Base-by-base conservation (phyloP, 2,888 invertebrate genomes). In the Cheilosia vulpina region DNA sequence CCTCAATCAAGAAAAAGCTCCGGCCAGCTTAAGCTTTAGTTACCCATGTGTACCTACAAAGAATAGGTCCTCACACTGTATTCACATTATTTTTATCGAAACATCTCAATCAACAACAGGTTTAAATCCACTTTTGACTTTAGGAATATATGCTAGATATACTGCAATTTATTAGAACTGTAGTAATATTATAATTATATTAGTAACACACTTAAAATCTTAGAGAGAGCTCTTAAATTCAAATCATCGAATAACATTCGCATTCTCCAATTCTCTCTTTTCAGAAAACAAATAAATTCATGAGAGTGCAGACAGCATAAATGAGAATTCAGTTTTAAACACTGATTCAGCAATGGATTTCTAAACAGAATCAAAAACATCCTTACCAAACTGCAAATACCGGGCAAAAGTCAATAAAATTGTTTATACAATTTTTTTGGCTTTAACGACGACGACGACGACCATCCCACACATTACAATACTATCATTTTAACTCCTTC, bases 261-360 rank as follows among this genome's bases (percentile, higher is more conserved):
- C 15, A 21, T 52, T 24, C 3, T n/a, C 45, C 3, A 66, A 55
- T 41, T 41, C 15, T 80, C 9, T 72, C 15, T 38, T 81, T 85
- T 57, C 17, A 85, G 85, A 81, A 85, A 81, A 85, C 81, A 81
- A 85, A 76, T 81, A 62, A 80, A 76, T 81, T 77, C 69, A 85
- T 85, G 81, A 76, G 85, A 85, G 85, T 81, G 80, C 80, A 76
- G 76, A 72, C 55, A 71, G 45, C 68, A 57, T 58, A 78, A 69
- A 84, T 73, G 68, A 72, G 76, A 71, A 65, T 38, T 81, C 85
- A 76, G 84, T 85, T 79, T 75, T 76, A 60, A 85, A 80, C 55
- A 81, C 81, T 81, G 85, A 81, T 85, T 77, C 72, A 76, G 66
- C 65, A 81, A 85, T 85, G 85, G 85, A 76, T 68, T 85, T 81